Conservation (phyloP, 23 tunicate genomes). For the Styela clava region DNA sequence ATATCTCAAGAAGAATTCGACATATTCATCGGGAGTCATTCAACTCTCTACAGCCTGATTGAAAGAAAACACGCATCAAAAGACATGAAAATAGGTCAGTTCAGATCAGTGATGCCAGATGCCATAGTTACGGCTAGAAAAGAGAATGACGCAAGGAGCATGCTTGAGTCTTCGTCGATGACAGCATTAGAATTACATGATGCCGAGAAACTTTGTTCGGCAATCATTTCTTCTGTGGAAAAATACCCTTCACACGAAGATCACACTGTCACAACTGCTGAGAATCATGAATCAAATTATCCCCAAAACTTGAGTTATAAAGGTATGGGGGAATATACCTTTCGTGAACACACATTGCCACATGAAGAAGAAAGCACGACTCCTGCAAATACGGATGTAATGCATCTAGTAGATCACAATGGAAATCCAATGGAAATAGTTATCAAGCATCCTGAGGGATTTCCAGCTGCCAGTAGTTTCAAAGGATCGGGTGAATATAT, state of each 20-base stretch:
- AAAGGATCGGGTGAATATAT: background rate
- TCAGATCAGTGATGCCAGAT: slow-evolving; percentile 13
- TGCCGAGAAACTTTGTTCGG: slow-evolving; percentile 10
- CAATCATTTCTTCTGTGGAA: slow-evolving; percentile 6
- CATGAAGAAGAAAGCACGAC: background rate
- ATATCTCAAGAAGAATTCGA: slow-evolving; percentile 14
- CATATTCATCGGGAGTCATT: background rate
- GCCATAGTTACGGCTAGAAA: background rate
- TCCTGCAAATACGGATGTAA: background rate
- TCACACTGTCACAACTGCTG: background rate
- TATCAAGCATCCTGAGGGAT: background rate
- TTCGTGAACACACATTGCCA: background rate
- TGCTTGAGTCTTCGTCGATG: background rate
- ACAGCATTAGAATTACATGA: slow-evolving; percentile 5
- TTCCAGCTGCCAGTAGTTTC: background rate
- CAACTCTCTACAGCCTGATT: slow-evolving; percentile 2
- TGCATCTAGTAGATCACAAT: background rate
- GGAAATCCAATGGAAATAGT: slow-evolving; percentile 13
- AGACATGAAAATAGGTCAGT: background rate
- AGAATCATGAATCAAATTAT: background rate
- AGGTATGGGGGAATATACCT: slow-evolving; percentile 6
- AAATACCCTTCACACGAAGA: background rate
- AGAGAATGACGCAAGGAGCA: background rate
- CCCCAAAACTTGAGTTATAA: background rate
- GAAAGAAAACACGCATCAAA: slow-evolving; percentile 13